A percentile compares a stretch with the other conserved stretches of the same genome.
These are phyloP conservation scores for Aphelocoma coerulescens DNA, from an alignment of 2,113 vertebrate genomes.

Conservation along the genomic window DNA sequence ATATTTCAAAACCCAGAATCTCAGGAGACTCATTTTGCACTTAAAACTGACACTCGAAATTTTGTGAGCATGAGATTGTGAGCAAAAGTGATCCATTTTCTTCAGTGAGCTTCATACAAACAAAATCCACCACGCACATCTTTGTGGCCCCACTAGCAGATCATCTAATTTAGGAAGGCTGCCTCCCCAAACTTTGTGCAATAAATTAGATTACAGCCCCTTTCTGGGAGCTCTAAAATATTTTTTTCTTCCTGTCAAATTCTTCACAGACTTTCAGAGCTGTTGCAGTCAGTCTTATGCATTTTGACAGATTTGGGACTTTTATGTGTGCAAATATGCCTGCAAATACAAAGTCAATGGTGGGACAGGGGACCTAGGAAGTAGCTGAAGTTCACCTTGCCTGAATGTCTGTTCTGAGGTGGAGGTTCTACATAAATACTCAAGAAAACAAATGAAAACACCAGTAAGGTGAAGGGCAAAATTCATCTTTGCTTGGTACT, in stretches of 20 bases:
- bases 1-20: background rate
- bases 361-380: background rate
- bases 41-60: constrained; percentile 68
- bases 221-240: background rate
- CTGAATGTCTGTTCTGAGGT: background rate
- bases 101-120: background rate
- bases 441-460: background rate
- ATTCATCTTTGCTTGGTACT: background rate
- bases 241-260: background rate
- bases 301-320: background rate
- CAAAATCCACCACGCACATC: background rate
- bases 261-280: background rate
- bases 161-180: background rate
- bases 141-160: background rate
- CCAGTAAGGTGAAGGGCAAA: background rate
- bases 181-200: background rate
- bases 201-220: background rate
- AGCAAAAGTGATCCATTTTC: background rate
- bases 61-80: background rate
- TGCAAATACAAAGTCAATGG: background rate
- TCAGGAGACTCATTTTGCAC: constrained; percentile 54
- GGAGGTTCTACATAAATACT: background rate
- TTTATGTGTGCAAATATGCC: background rate
- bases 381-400: background rate
- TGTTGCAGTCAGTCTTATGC: background rate